Conservation (phyloP, 1,140 invertebrate genomes). For the Megalonaias nervosa region DNA sequence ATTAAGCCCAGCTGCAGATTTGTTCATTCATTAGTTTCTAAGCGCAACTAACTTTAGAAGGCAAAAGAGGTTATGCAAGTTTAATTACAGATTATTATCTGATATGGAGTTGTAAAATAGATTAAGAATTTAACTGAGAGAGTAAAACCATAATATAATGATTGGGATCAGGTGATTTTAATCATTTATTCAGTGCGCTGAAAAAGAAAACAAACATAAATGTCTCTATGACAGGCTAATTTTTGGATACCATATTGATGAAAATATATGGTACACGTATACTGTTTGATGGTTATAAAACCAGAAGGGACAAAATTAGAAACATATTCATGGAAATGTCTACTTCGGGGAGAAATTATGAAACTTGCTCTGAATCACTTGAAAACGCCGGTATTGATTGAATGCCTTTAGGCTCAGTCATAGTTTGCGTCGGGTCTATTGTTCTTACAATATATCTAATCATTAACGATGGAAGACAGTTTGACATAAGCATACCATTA, state of each 20-base stretch:
- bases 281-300: slow-evolving; percentile 2
- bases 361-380: neutral
- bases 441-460: too few relatives aligned
- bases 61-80: slow-evolving; percentile 10
- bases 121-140: neutral
- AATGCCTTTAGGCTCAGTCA: too few relatives aligned
- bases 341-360: neutral
- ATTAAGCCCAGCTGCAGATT: too few relatives aligned
- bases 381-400: too few relatives aligned
- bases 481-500: too few relatives aligned
- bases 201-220: neutral
- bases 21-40: neutral
- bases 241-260: slow-evolving; percentile 16
- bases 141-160: slow-evolving; percentile 8
- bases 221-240: neutral
- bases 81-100: slow-evolving; percentile 13
- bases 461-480: too few relatives aligned
- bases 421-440: too few relatives aligned
- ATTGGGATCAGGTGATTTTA: neutral
- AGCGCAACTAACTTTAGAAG: neutral
- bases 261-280: slow-evolving; percentile 13
- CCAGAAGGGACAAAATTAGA: neutral
- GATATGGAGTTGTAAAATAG: slow-evolving; percentile 2
- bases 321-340: neutral
- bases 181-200: neutral